These are phyloP conservation scores for Trogon melanurus DNA, from an alignment of 2,113 vertebrate genomes.

Conservation along the genomic window DNA sequence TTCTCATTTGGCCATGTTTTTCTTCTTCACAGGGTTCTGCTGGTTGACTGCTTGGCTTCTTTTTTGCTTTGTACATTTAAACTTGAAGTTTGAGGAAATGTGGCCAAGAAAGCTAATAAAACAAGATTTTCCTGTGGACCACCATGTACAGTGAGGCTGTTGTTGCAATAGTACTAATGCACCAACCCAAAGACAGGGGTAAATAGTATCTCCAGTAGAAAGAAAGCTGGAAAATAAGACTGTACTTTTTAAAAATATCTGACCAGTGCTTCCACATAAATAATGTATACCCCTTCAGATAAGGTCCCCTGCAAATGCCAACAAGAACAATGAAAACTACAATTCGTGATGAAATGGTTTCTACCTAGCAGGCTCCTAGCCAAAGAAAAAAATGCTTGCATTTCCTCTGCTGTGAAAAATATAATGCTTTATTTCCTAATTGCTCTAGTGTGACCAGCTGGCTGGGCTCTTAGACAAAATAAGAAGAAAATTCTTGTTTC, in stretches of 20 bases:
- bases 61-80: neutral
- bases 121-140: neutral
- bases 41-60: neutral
- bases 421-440: neutral
- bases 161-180: neutral
- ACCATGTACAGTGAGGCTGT: neutral
- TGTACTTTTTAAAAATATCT: neutral
- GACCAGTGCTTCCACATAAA: neutral
- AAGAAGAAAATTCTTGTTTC: neutral
- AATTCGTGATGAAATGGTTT: neutral
- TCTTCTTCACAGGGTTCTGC: neutral
- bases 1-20: neutral
- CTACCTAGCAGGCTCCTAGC: neutral
- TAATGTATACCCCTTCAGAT: neutral
- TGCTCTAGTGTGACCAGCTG: neutral
- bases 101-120: neutral
- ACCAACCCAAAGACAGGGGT: neutral
- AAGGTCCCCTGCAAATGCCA: neutral
- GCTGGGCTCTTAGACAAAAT: neutral
- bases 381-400: neutral
- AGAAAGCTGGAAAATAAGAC: neutral
- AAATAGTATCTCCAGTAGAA: neutral
- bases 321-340: neutral
- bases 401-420: neutral
- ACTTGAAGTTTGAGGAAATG: neutral